These are phyloP conservation scores for Phenacoccus solenopsis DNA, from an alignment of 1,140 invertebrate genomes.

Conservation along the genomic window DNA sequence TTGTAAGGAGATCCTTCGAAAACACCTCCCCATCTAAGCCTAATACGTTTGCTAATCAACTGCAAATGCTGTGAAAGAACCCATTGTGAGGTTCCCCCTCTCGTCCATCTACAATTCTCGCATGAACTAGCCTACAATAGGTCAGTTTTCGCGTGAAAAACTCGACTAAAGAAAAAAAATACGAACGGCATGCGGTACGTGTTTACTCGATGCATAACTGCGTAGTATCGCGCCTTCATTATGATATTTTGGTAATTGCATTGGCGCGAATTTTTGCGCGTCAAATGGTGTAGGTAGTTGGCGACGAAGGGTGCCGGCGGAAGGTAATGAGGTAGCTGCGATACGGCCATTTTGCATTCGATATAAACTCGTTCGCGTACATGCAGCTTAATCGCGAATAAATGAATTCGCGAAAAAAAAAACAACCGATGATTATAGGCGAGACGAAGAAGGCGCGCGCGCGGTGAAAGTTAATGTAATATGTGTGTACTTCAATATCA, in stretches of 20 bases:
- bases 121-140: no score
- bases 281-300: not conserved
- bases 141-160: no score
- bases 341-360: not conserved
- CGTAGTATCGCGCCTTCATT: not conserved
- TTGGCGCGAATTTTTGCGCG: not conserved
- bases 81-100: no score
- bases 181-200: not conserved
- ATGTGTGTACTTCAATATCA: not conserved
- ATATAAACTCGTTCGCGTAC: not conserved
- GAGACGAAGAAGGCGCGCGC: not conserved
- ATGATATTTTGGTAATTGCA: conserved; percentile 2
- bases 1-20: no score
- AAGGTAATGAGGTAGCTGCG: not conserved
- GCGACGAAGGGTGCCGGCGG: not conserved
- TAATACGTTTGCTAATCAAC: no score
- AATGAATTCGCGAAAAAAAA: not conserved
- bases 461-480: not conserved
- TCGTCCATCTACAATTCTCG: no score
- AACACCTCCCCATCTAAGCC: no score
- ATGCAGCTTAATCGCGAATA: not conserved
- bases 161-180: no score
- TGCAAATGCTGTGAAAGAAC: no score
- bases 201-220: not conserved
- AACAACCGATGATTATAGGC: no score